Base-by-base conservation (phyloP, 2,888 invertebrate species). In the Ferrisia virgata region DNA sequence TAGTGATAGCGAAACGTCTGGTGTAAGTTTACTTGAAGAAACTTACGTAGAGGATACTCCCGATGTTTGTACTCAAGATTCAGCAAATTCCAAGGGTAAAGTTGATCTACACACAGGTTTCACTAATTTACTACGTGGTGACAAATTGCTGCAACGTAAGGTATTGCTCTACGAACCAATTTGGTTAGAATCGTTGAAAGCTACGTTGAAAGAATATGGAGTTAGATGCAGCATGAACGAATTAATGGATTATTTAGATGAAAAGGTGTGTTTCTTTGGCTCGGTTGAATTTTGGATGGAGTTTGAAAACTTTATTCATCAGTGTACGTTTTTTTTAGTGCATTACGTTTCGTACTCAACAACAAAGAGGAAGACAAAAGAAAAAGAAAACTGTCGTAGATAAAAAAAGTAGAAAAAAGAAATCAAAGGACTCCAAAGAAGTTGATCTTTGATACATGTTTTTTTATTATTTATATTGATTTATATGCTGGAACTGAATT, bases 171-270 rank as follows among this genome's bases (percentile, higher is more conserved):
- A 91, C 86, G 89, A 90, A 87, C 91, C 91, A 1, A 86, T 91
- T 84, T 89, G 90, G 86, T 86, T 91, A 18, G 89, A 90, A 86
- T 86, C 88, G 0, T 87, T 91, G 43, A 89, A 89, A 85, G 85
- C 86, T 15, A 87, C 87, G 84, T 86, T 91, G 4, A 90, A 89
- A 85, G 87, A 87, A 22, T 87, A 87, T 79, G 90, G 90, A 11
- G 88, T 90, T 8, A 90, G 89, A 86, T 89, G 89, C 85, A 89
- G 89, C 33, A 86, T 88, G 69, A 88, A 88, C 72, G 88, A 88
- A 58, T 87, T 91, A 0, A 89, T 90, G 88, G 89, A 90, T 85
- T 90, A 89, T 85, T 87, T 91, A 28, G 91, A 91, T 88, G 89
- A 91, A 86, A 88, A 90, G 88, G 90, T 90, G 86, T 86, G 79